Evolutionary conservation across 2,113 vertebrate species (phyloP).

Genomic region (Salvelinus namaycush): DNA sequence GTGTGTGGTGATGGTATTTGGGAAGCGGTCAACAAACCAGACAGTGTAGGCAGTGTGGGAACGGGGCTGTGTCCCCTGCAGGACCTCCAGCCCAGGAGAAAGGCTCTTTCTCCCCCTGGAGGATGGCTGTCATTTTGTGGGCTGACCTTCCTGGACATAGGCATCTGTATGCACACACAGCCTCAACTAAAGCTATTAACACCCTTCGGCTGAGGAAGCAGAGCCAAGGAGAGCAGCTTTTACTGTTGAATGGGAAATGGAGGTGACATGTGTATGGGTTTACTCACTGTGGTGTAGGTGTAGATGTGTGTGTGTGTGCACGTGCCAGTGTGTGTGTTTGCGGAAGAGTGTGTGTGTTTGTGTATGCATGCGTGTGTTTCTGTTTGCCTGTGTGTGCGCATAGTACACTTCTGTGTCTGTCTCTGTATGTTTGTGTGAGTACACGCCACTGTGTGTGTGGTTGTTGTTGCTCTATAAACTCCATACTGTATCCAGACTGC

Average conservation of each 20-base stretch:
- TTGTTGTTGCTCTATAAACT: slow-evolving; percentile 45
- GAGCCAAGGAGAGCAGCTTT: background rate
- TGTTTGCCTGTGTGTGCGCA: background rate
- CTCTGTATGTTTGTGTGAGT: too few relatives aligned
- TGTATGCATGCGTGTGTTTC: slow-evolving; percentile 24
- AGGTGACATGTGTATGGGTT: background rate
- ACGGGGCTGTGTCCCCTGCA: slow-evolving; percentile 43
- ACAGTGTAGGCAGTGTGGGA: slow-evolving; percentile 45
- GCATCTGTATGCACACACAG: slow-evolving; percentile 51
- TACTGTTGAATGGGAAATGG: slow-evolving; percentile 1
- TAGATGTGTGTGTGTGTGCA: background rate
- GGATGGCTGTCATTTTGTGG: slow-evolving; percentile 43
- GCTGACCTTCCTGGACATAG: slow-evolving; percentile 35
- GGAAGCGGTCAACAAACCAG: slow-evolving; percentile 32
- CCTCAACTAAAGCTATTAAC: slow-evolving; percentile 22
- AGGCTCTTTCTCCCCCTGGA: slow-evolving; percentile 17
- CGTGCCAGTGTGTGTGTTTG: slow-evolving; percentile 1
- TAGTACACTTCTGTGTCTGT: background rate
- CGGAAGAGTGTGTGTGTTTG: background rate
- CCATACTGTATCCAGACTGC: slow-evolving; percentile 17
- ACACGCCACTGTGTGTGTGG: background rate
- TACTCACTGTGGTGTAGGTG: background rate
- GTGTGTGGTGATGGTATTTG: slow-evolving; percentile 15
- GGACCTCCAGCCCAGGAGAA: slow-evolving; percentile 42
- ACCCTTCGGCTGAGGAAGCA: slow-evolving; percentile 21